Evolutionary conservation across 2,888 invertebrate genomes (phyloP).

Genomic region (Luperina testacea): DNA sequence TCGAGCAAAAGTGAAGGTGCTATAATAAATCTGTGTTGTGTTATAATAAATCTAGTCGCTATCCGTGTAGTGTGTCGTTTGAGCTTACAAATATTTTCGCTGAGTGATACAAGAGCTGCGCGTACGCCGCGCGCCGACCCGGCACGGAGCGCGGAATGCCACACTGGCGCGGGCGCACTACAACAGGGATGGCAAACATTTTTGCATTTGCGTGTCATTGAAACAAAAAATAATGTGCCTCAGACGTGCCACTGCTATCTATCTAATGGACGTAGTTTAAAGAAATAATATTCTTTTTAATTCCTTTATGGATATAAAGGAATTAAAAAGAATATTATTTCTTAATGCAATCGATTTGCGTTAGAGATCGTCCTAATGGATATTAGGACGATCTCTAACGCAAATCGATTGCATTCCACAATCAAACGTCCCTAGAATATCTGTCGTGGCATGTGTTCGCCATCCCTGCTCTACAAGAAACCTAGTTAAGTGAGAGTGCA

Average conservation of each 20-base stretch:
- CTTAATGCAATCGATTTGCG: too few relatives aligned
- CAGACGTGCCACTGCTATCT: not conserved
- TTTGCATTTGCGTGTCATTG: not conserved
- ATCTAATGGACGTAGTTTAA: not conserved
- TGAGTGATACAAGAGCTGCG: slow-evolving; percentile 44
- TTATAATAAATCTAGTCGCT: slow-evolving; percentile 66
- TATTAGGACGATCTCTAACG: not conserved
- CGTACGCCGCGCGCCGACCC: slow-evolving; percentile 55
- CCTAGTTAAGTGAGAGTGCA: slow-evolving; percentile 72
- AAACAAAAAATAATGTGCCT: not conserved
- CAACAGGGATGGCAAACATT: not conserved
- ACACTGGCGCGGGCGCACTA: slow-evolving; percentile 42
- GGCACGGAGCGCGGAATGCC: slow-evolving; percentile 60
- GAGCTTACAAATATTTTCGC: slow-evolving; percentile 63
- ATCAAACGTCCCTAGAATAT: too few relatives aligned
- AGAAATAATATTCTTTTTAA: too few relatives aligned
- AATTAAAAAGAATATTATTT: too few relatives aligned
- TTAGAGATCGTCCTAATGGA: too few relatives aligned
- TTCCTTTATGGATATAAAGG: too few relatives aligned
- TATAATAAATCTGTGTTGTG: slow-evolving; percentile 66
- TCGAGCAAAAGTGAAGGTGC: slow-evolving; percentile 68
- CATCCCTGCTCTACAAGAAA: slow-evolving; percentile 43
- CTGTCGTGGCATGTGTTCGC: not conserved
- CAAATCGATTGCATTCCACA: not conserved
- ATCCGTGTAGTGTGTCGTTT: slow-evolving; percentile 63